A percentile compares a stretch with the other conserved stretches of the same genome.
Evolutionary conservation across 2,113 vertebrate species (phyloP).

Genomic region (Cricetomys ansorgei): DNA sequence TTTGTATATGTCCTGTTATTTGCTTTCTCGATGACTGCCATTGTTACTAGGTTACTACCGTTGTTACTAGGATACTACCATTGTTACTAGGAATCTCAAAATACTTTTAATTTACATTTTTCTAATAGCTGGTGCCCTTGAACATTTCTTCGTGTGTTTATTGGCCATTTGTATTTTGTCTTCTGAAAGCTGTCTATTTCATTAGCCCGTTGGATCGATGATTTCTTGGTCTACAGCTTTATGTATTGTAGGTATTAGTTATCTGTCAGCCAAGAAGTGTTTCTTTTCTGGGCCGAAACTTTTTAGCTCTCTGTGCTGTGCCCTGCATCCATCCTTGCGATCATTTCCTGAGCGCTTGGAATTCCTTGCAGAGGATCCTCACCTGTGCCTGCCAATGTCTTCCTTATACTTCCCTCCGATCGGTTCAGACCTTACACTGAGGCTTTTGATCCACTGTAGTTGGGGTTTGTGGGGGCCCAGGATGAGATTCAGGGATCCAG

Average conservation of each 20-base stretch:
- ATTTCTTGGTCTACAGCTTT: not conserved
- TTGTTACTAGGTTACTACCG: no score
- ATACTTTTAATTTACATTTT: no score
- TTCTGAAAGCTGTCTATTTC: not conserved
- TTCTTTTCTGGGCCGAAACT: not conserved
- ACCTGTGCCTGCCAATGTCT: not conserved
- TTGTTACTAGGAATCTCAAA: no score
- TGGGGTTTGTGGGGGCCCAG: not conserved
- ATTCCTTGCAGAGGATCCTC: not conserved
- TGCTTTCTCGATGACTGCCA: not conserved
- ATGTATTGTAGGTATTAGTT: not conserved
- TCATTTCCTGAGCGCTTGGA: not conserved
- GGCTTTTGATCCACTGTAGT: not conserved
- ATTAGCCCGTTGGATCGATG: not conserved
- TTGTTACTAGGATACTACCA: no score
- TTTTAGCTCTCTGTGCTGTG: not conserved
- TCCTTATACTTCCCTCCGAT: not conserved
- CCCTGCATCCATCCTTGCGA: no score
- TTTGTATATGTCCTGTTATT: not conserved
- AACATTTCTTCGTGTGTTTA: no score
- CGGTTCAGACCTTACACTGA: not conserved
- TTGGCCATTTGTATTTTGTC: not conserved
- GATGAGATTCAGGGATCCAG: rapidly evolving
- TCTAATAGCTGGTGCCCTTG: no score
- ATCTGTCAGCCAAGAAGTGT: not conserved